A percentile compares a stretch with the other conserved stretches of the same genome.
Conservation (phyloP, 2,113 vertebrate genomes). For the Phrynosoma blainvillii region DNA sequence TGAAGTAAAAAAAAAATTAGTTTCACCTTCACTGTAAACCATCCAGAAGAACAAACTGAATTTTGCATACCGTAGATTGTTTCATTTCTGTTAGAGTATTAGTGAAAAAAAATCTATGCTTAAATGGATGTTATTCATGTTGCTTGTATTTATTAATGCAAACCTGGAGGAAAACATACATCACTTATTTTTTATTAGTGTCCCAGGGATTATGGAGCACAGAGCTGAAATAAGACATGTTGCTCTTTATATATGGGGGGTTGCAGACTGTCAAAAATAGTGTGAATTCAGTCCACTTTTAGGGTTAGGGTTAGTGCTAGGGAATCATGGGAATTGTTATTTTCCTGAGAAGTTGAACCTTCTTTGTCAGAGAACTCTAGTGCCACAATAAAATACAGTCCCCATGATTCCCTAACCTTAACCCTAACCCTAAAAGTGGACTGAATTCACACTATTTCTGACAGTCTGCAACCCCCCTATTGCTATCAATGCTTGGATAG, state of each 20-base stretch:
- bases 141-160: constrained; percentile 11
- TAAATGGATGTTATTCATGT: constrained; percentile 18
- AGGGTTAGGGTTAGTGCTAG: too few relatives aligned
- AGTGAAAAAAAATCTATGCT: constrained; percentile 7
- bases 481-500: not conserved
- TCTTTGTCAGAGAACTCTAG: too few relatives aligned
- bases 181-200: constrained; percentile 70
- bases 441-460: too few relatives aligned
- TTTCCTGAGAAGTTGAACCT: too few relatives aligned
- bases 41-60: rapidly evolving
- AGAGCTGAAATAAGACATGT: constrained; percentile 70
- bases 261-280: too few relatives aligned
- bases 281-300: too few relatives aligned
- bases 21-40: rapidly evolving
- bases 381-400: too few relatives aligned
- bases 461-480: too few relatives aligned
- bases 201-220: constrained; percentile 68
- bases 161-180: constrained; percentile 58
- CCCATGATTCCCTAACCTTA: too few relatives aligned
- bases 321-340: too few relatives aligned
- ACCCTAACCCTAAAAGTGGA: too few relatives aligned
- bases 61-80: not conserved
- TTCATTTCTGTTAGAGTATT: constrained; percentile 1
- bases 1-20: not conserved
- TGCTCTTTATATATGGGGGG: constrained; percentile 21